phyloP scores from a whole-genome alignment of 2,113 vertebrate genomes.

The Phocoena phocoena region DNA sequence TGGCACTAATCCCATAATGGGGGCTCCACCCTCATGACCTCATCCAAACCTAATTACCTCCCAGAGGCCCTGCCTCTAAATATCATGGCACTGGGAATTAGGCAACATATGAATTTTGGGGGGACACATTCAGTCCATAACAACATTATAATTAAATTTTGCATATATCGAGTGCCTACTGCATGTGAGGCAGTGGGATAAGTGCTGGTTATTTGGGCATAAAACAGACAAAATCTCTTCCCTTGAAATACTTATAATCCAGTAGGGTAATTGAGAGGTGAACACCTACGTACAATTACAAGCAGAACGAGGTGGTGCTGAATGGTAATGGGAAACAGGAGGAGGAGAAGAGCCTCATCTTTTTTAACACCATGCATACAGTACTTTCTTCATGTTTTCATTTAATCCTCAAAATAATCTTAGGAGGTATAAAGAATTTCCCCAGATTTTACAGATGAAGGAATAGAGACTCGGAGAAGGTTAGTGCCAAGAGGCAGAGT shows the following conservation, averaged over 20 bases:
- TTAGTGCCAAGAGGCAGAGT: background rate
- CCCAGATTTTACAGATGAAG: background rate
- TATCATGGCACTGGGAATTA: background rate
- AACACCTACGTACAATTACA: background rate
- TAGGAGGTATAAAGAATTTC: background rate
- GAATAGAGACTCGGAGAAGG: background rate
- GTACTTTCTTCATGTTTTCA: background rate
- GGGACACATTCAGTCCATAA: background rate
- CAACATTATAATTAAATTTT: background rate
- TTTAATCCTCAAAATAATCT: background rate
- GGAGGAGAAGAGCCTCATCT: background rate
- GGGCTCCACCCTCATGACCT: background rate
- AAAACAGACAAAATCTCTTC: background rate
- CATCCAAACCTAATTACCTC: background rate
- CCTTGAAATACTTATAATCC: background rate
- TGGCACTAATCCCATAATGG: background rate
- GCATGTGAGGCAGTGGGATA: background rate
- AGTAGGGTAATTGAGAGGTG: background rate
- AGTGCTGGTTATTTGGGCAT: background rate
- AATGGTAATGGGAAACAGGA: background rate
- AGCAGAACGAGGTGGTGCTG: background rate
- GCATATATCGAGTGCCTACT: background rate
- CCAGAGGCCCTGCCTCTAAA: background rate
- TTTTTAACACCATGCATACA: background rate
- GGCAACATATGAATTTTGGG: background rate